phyloP scores from a whole-genome alignment of 92 coral and sea anemone species.

The Epizoanthus ramosus region DNA sequence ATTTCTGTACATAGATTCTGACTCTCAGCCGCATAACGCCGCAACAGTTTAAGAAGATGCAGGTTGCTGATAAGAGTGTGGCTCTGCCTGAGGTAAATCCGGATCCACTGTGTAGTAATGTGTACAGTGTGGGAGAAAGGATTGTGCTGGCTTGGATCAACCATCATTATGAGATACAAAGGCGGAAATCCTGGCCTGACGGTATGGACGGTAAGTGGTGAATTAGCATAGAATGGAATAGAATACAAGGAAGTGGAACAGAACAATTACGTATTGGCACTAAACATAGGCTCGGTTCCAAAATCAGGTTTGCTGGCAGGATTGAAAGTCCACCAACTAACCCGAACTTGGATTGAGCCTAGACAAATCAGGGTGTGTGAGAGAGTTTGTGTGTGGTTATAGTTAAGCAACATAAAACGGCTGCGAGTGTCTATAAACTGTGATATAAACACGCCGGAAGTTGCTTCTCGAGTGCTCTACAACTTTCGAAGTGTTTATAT shows the following conservation, averaged over 20 bases:
- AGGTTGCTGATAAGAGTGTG: constrained; percentile 65
- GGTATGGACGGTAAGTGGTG: constrained; percentile 75
- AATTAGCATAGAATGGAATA: neutral
- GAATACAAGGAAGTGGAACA: neutral
- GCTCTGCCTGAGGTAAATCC: constrained; percentile 81
- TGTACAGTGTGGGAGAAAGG: constrained; percentile 96
- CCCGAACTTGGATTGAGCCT: too few species aligned
- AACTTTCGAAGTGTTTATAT: too few species aligned
- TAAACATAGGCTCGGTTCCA: too few species aligned
- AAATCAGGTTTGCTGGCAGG: too few species aligned
- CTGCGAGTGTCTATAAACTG: too few species aligned
- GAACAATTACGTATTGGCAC: too few species aligned
- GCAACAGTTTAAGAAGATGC: constrained; percentile 91
- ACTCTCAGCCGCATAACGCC: constrained; percentile 94
- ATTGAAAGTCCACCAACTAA: too few species aligned
- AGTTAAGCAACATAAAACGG: too few species aligned
- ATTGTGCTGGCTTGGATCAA: constrained; percentile 91
- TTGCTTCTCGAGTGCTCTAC: too few species aligned
- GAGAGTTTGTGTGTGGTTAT: neutral
- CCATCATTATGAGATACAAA: constrained; percentile 89
- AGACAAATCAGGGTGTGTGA: too few species aligned
- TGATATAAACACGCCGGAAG: too few species aligned
- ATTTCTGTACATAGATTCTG: constrained; percentile 69
- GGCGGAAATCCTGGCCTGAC: constrained; percentile 80
- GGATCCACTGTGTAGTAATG: constrained; percentile 93